These are phyloP conservation scores for Drosophila mojavensis DNA, from an alignment of 1,140 invertebrate genomes.

Conservation along the genomic window DNA sequence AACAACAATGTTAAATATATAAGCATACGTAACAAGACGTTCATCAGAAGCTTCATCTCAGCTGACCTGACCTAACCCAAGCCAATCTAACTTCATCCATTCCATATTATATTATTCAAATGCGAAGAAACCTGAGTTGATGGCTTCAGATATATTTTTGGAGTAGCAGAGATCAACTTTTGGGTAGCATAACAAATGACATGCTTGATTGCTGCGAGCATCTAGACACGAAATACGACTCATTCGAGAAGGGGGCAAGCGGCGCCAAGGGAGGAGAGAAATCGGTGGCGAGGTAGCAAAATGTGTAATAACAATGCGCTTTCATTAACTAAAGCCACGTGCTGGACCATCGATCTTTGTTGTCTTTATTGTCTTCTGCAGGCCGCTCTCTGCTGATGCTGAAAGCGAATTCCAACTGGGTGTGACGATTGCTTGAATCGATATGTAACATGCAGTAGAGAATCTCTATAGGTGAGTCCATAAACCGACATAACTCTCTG, in stretches of 20 bases:
- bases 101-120: too few relatives aligned
- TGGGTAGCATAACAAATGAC: background rate
- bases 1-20: too few relatives aligned
- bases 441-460: too few relatives aligned
- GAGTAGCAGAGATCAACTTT: background rate
- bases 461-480: background rate
- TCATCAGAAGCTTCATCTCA: background rate
- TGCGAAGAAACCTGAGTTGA: too few relatives aligned
- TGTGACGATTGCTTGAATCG: too few relatives aligned
- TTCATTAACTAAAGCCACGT: constrained; percentile 34
- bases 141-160: too few relatives aligned
- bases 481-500: too few relatives aligned
- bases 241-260: background rate
- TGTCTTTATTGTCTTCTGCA: background rate
- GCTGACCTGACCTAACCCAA: constrained; percentile 4
- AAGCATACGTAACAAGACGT: too few relatives aligned
- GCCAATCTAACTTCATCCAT: background rate
- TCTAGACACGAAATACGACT: background rate
- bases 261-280: background rate
- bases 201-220: constrained; percentile 6
- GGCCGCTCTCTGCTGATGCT: background rate
- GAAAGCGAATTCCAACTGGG: too few relatives aligned
- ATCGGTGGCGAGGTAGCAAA: background rate
- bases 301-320: constrained; percentile 21
- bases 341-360: constrained; percentile 14